These are phyloP conservation scores for Alcedo atthis DNA, from an alignment of 2,797 vertebrate species.

Conservation along the genomic window DNA sequence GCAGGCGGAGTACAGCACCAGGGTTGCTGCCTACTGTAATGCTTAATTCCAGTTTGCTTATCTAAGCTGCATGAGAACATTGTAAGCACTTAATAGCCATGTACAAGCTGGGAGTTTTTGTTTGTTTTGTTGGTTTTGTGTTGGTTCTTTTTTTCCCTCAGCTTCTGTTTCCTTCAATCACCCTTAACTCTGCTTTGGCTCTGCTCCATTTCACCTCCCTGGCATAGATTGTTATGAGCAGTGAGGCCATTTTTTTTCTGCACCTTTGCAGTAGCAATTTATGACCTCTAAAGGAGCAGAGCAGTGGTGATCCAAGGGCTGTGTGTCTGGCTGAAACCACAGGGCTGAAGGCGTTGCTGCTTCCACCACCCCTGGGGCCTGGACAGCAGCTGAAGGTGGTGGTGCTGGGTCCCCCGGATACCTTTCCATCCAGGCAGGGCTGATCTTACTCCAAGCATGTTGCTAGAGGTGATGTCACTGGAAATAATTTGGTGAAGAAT, in stretches of 20 bases:
- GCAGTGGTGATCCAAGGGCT: background rate
- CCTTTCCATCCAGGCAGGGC: background rate
- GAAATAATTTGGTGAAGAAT: background rate
- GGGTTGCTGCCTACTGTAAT: background rate
- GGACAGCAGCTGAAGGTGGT: background rate
- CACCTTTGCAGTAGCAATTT: background rate
- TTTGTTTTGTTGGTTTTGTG: background rate
- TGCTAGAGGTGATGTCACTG: conserved; percentile 8
- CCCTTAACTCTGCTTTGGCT: background rate
- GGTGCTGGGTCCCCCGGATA: background rate
- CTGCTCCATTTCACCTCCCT: conserved; percentile 1
- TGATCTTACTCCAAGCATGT: background rate
- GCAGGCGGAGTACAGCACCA: background rate
- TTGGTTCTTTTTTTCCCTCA: background rate
- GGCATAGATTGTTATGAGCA: background rate
- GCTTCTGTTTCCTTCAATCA: conserved; percentile 23
- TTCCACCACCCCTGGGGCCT: background rate
- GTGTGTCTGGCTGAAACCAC: background rate
- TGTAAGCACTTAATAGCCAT: conserved; percentile 11
- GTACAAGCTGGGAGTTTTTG: background rate
- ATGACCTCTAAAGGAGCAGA: background rate
- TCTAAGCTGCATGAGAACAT: conserved; percentile 15
- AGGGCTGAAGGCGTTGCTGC: background rate
- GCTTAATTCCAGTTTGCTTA: conserved; percentile 15
- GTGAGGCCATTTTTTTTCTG: background rate